Percentiles rank a stretch among this genome's conserved stretches.
Evolutionary conservation across 2,888 invertebrate genomes (phyloP).

Genomic region (Pseudococcus viburni): DNA sequence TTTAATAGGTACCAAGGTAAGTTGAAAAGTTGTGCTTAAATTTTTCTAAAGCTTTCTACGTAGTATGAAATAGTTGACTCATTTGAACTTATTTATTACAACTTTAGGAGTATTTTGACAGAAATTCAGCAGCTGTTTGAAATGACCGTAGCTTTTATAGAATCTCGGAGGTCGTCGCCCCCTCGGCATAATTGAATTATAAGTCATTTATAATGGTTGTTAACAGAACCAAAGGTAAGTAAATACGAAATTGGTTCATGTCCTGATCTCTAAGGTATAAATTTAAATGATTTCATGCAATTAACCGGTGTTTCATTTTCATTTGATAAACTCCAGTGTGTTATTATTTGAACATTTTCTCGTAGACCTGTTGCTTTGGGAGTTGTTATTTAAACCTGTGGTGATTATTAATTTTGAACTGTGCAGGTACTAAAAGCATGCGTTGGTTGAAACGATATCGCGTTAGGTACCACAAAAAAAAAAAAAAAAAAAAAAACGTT

Average conservation of each 20-base stretch:
- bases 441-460: no score
- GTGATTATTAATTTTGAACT: not conserved
- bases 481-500: no score
- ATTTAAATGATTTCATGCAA: not conserved
- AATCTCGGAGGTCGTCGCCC: not conserved
- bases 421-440: not conserved
- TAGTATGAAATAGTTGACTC: no score
- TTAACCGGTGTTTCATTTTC: slow-evolving; percentile 11
- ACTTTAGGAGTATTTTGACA: no score
- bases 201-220: not conserved
- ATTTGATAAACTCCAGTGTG: slow-evolving; percentile 11
- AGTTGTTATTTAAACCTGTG: not conserved
- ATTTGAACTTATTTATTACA: no score
- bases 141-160: not conserved
- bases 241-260: not conserved
- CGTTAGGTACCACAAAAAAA: no score
- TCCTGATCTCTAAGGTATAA: slow-evolving; percentile 6
- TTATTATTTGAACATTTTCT: slow-evolving; percentile 1
- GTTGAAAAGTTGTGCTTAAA: no score
- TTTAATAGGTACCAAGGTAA: not conserved
- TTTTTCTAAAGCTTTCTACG: no score
- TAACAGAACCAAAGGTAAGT: not conserved
- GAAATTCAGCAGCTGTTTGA: no score
- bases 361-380: not conserved
- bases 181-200: not conserved